Evolutionary conservation across 2,888 invertebrate species (phyloP).

Genomic region (Caenorhabditis sp.): DNA sequence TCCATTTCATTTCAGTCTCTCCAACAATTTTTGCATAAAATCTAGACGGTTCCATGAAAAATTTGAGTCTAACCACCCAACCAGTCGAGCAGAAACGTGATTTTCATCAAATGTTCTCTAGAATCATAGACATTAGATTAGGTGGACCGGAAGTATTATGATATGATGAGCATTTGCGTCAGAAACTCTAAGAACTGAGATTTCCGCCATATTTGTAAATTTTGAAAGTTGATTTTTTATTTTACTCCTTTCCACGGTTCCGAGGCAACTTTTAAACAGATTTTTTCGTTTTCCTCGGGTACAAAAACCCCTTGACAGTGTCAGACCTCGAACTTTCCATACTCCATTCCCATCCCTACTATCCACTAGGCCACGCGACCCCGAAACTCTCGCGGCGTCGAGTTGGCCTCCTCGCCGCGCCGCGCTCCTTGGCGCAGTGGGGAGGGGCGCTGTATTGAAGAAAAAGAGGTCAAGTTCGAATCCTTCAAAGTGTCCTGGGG

Average conservation of each 20-base stretch:
- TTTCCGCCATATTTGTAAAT: too few relatives aligned
- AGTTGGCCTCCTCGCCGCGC: background rate
- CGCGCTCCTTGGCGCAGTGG: background rate
- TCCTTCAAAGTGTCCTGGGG: background rate
- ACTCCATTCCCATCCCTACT: background rate
- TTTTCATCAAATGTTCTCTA: too few relatives aligned
- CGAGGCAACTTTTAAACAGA: background rate
- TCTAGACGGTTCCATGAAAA: too few relatives aligned
- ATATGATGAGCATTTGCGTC: too few relatives aligned
- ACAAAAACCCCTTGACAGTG: background rate
- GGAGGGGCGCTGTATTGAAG: background rate
- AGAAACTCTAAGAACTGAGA: too few relatives aligned
- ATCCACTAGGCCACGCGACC: conserved; percentile 2
- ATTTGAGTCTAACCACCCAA: too few relatives aligned
- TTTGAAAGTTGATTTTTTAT: too few relatives aligned
- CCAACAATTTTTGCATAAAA: too few relatives aligned
- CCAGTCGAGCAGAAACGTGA: too few relatives aligned
- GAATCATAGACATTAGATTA: background rate
- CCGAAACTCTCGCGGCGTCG: too few relatives aligned
- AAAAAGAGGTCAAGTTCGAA: background rate
- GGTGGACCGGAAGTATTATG: conserved; percentile 6
- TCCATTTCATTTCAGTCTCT: too few relatives aligned
- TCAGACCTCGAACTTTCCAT: background rate
- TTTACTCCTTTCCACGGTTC: background rate
- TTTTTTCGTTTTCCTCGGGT: background rate